Conservation (phyloP, 2,113 vertebrate genomes). For the Cyanoramphus novaezelandiae region DNA sequence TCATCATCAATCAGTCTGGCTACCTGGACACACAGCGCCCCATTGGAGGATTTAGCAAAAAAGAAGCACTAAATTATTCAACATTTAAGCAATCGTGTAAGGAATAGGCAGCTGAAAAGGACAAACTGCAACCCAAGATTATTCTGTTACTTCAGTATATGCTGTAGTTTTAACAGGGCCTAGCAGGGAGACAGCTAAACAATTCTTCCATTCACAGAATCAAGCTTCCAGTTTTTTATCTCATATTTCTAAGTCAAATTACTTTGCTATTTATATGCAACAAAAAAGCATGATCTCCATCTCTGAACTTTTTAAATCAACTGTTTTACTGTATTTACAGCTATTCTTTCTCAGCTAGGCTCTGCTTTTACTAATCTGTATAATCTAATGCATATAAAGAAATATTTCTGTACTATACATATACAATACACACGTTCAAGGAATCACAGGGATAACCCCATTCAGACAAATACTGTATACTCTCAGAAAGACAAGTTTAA, state of each 20-base stretch:
- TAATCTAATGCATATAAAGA: neutral
- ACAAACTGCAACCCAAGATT: neutral
- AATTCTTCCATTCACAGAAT: neutral
- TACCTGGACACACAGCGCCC: neutral
- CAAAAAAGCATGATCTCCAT: neutral
- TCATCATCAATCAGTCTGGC: slow-evolving; percentile 14
- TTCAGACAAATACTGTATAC: neutral
- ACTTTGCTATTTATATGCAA: neutral
- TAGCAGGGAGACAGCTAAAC: neutral
- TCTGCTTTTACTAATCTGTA: neutral
- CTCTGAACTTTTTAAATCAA: neutral
- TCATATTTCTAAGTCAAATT: neutral
- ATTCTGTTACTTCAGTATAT: neutral
- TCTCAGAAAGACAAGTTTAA: neutral
- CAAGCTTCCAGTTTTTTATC: neutral
- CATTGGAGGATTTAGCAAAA: neutral
- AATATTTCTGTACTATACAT: neutral
- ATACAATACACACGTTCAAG: neutral
- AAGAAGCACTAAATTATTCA: slow-evolving; percentile 43
- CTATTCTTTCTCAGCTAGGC: neutral
- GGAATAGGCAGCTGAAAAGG: neutral
- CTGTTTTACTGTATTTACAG: neutral
- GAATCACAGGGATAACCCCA: neutral
- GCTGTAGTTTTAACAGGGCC: neutral
- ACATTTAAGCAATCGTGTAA: neutral